Base-by-base conservation (phyloP, 2,797 vertebrate species). In the Potorous gilbertii region DNA sequence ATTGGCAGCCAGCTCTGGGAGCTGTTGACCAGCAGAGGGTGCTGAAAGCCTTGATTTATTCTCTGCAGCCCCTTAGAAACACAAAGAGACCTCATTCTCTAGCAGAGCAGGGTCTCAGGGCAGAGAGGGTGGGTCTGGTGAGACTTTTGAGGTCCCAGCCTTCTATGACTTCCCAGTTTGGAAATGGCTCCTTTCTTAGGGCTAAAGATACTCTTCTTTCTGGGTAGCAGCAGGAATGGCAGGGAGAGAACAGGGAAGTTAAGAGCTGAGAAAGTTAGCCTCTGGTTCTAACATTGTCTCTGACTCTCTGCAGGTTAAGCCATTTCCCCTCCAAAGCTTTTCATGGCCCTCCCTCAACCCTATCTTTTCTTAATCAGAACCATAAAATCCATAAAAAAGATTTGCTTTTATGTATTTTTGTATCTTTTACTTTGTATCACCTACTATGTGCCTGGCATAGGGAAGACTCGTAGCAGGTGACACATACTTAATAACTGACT, bases 1-100 rank as follows among this genome's bases (percentile, higher is more conserved):
- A 9, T 81, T 31, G 95, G 95, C 97, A 98, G 97, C 98, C 97
- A 94, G 9, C 94, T 98, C 90, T 91, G 98, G 1, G 93, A 97
- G 95, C 46, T 52, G 94, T 96, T 95, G 96, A 97, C 97, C 98
- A 97, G 98, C 96, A 97, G 98, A 95, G 96, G 98, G 98, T 56
- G 96, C 98, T 40, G 96, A 54, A 91, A 97, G 97, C 94, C 97
- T 96, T 90, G 95, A 10, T 97, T 96, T 14, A 56, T 94, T 87
- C 40, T 46, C 40, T 87, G 34, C 40, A 87, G 21, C 9, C 29
- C 56, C 54, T 34, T 2, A 0, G 4, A 18, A 50, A 91, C 55
- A 11, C 55, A 11, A 18, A n/a, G 59, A 56, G 40, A 50, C 55
- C 59, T 54, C 2, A 66, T 13, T 4, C 56, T 28, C 24, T 34